Evolutionary conservation across 2,113 vertebrate genomes (phyloP).

Genomic region (Lagopus leucura): DNA sequence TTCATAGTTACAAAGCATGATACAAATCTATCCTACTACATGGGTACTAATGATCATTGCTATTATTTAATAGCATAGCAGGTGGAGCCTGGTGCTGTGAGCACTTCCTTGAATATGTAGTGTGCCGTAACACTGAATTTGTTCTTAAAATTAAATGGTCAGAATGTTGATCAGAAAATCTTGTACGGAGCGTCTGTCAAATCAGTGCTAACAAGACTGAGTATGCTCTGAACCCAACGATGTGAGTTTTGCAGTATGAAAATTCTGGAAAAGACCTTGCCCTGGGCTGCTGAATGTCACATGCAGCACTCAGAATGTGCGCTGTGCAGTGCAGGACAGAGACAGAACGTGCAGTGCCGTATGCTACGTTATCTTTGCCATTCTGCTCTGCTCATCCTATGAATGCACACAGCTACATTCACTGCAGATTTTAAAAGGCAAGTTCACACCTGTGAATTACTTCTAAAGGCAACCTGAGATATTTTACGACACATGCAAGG

Average conservation of each 20-base stretch:
- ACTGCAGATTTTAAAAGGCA: background rate
- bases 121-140: background rate
- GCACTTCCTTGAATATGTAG: background rate
- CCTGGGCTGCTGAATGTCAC: constrained; percentile 28
- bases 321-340: background rate
- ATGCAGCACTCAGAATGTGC: background rate
- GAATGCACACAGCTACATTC: background rate
- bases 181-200: background rate
- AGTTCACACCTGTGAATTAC: background rate
- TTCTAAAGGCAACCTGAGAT: background rate
- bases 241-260: background rate
- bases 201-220: background rate
- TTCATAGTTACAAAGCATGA: background rate
- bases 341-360: background rate
- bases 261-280: constrained; percentile 50
- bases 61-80: constrained; percentile 1
- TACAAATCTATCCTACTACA: background rate
- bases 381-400: background rate
- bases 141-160: constrained; percentile 5
- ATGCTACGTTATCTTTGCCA: background rate
- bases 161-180: constrained; percentile 8
- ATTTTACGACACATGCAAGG: fast-evolving
- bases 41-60: background rate
- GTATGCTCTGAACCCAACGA: constrained; percentile 5
- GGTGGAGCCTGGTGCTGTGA: background rate